phyloP scores from a whole-genome alignment of 1,140 invertebrate genomes.

The Mycetomoellerius zeteki region DNA sequence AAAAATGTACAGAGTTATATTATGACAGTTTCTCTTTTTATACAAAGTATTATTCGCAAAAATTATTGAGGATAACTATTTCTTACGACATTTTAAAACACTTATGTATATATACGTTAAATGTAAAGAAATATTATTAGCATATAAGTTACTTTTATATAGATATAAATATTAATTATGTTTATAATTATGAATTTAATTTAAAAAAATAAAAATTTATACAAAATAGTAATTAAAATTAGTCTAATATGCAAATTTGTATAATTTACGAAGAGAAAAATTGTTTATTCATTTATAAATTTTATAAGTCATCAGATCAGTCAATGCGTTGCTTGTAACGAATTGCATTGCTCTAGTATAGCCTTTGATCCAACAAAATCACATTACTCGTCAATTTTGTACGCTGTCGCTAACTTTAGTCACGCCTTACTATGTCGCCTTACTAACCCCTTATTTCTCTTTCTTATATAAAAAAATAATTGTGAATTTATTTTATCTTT shows the following conservation, averaged over 20 bases:
- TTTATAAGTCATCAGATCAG: slow-evolving; percentile 17
- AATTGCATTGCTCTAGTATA: slow-evolving; percentile 31
- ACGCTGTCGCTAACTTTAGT: slow-evolving; percentile 57
- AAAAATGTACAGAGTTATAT: not conserved
- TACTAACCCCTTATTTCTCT: not conserved
- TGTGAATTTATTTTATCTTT: not conserved
- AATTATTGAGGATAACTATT: not conserved
- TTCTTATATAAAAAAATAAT: not conserved
- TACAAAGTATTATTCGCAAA: not conserved
- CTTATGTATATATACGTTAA: not conserved
- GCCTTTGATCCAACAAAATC: slow-evolving; percentile 47
- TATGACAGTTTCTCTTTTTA: not conserved
- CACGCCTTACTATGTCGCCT: slow-evolving; percentile 27
- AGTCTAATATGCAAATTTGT: not conserved
- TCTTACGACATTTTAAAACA: not conserved
- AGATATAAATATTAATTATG: not conserved
- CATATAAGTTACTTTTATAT: not conserved
- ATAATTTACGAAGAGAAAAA: not conserved
- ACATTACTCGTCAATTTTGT: slow-evolving; percentile 69
- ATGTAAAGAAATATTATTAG: not conserved
- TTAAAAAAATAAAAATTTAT: not conserved
- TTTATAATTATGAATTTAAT: not conserved
- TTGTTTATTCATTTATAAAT: not conserved
- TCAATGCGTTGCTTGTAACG: slow-evolving; percentile 28
- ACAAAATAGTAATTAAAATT: not conserved